phyloP scores from a whole-genome alignment of 2,888 invertebrate genomes.

The Pantelozetes paolii region DNA sequence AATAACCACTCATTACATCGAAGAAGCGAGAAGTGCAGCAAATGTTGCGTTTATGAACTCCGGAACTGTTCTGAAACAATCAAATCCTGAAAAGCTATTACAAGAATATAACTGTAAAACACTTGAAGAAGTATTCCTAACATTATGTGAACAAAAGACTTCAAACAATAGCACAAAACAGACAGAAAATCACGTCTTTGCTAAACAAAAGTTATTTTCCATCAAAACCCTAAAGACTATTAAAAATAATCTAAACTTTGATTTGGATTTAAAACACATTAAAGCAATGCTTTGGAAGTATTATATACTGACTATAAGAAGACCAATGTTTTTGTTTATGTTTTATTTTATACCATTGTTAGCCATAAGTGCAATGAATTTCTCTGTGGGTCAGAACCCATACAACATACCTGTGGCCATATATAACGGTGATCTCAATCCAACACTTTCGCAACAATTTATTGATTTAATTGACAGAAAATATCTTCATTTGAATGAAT shows the following conservation, averaged over 20 bases:
- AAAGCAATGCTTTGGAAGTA: constrained; percentile 51
- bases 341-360: constrained; percentile 6
- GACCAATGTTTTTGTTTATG: constrained; percentile 48
- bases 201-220: not conserved
- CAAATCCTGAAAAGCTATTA: constrained; percentile 20
- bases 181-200: not conserved
- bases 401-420: constrained; percentile 19
- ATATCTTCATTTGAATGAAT: not conserved
- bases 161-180: not conserved
- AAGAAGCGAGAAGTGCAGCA: constrained; percentile 37
- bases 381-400: not conserved
- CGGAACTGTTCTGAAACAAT: constrained; percentile 32
- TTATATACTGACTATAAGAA: constrained; percentile 50
- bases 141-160: constrained; percentile 29
- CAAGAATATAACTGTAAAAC: constrained; percentile 22
- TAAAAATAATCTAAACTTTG: not conserved
- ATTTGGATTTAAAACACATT: not conserved
- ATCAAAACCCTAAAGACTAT: not conserved
- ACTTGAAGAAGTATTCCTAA: constrained; percentile 39
- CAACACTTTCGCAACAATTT: not conserved
- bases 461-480: not conserved
- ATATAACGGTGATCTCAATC: not conserved
- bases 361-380: not conserved
- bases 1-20: constrained; percentile 40
- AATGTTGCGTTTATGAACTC: constrained; percentile 35